phyloP scores from a whole-genome alignment of 53 echinoderm and acorn worm genomes.

The Apostichopus leukothele region DNA sequence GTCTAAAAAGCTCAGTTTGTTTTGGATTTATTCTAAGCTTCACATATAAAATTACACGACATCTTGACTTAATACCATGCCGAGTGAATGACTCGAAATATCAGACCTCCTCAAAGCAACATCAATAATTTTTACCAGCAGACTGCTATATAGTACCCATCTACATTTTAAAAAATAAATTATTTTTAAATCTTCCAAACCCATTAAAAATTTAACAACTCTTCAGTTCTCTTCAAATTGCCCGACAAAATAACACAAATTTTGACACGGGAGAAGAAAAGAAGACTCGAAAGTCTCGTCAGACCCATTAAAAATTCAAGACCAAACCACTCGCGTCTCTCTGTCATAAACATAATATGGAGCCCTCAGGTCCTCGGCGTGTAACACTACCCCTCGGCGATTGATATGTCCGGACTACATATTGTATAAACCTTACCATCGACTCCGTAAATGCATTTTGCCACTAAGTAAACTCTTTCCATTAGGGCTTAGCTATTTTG shows the following conservation, averaged over 20 bases:
- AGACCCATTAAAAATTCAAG: neutral
- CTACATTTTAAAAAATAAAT: neutral
- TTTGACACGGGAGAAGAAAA: neutral
- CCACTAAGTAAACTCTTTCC: neutral
- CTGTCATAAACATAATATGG: neutral
- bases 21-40: too few relatives aligned
- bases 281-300: neutral
- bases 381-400: neutral
- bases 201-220: neutral
- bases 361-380: neutral
- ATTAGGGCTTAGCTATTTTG: neutral
- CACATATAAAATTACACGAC: too few relatives aligned
- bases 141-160: too few relatives aligned
- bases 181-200: neutral
- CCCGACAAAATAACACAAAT: neutral
- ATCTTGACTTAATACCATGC: too few relatives aligned
- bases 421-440: neutral
- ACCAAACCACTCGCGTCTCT: neutral
- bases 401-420: neutral
- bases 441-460: conserved; percentile 1
- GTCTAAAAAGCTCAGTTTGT: too few relatives aligned
- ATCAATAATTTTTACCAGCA: too few relatives aligned
- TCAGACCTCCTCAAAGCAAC: too few relatives aligned
- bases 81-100: too few relatives aligned
- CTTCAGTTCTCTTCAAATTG: neutral